Base-by-base conservation (phyloP, 2,888 invertebrate species). In the Trissoscelio sp. region DNA sequence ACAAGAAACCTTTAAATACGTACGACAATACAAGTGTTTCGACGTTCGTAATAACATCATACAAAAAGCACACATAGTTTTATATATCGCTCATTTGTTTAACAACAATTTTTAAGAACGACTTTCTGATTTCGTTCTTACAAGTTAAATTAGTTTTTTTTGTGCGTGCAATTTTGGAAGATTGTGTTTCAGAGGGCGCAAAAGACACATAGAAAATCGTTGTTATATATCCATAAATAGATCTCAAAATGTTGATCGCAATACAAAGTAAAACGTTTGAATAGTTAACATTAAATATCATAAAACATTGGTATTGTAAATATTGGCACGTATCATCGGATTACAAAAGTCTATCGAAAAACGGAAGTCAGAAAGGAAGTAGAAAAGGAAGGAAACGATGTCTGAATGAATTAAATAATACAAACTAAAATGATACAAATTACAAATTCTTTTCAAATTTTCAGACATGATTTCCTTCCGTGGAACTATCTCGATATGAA, bases 1-100 rank as follows among this genome's bases (percentile, higher is more conserved):
- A 70, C 51, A 69, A 78, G 64, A 60, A 60, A 60, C 60, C 53
- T n/a, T 53, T 69, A 14, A 51, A 75, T 67, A 67, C 16, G 64
- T 64, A 39, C 22, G 34, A 44, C 44, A 31, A 34, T 51, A 24
- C 22, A 67, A 37, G 53, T 28, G 3, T 62, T 58, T 31, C 28
- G 44, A 12, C 9, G 12, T 22, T 31, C n/a, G n/a, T 14, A 57
- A 14, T 7, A n/a, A n/a, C n/a, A 51, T 24, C 58, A 55, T 18
- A 42, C 44, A 20, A 37, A 28, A 66, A 75, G 66, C 58, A 75
- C 75, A 66, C 16, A 20, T 18, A 75, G 16, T 42, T 42, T 57
- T 75, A 57, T 48, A 74, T 46, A 16, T 9, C 22, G 53, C 16
- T 14, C 37, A 37, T 46, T 28, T n/a, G n/a, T 62, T 60, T 37